Percentiles rank a stretch among this genome's conserved stretches.
Evolutionary conservation across 2,888 invertebrate genomes (phyloP).

Genomic region (Brenthis ino): DNA sequence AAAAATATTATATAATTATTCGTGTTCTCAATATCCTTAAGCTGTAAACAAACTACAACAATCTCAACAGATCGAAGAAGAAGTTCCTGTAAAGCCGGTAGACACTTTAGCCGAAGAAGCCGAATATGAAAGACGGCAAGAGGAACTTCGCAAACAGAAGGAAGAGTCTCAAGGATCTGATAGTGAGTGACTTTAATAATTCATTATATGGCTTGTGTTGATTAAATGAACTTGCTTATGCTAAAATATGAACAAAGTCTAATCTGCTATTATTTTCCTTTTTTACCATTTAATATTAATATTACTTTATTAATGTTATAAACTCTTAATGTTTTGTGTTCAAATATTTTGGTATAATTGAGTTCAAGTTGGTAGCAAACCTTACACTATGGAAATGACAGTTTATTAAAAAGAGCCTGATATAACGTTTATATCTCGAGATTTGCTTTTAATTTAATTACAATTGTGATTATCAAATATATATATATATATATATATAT

Average conservation of each 20-base stretch:
- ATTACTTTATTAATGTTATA: background rate
- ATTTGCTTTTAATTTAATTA: background rate
- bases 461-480: background rate
- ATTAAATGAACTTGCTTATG: background rate
- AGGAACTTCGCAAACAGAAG: conserved; percentile 62
- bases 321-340: background rate
- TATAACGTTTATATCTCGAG: too few species aligned
- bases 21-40: too few species aligned
- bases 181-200: conserved; percentile 56
- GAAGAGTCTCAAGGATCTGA: conserved; percentile 59
- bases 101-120: conserved; percentile 73
- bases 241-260: background rate
- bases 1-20: too few species aligned
- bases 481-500: too few species aligned
- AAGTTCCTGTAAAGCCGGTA: conserved; percentile 58
- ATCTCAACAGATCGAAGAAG: conserved; percentile 61
- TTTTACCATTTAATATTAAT: background rate
- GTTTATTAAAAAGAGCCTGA: background rate
- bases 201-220: too few species aligned
- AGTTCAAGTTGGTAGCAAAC: background rate
- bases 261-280: background rate
- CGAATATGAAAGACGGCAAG: conserved; percentile 71
- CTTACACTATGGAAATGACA: conserved; percentile 7
- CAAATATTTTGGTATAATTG: conserved; percentile 1
- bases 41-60: too few species aligned